phyloP scores from a whole-genome alignment of 1,140 invertebrate genomes.

The Microplitis demolitor region DNA sequence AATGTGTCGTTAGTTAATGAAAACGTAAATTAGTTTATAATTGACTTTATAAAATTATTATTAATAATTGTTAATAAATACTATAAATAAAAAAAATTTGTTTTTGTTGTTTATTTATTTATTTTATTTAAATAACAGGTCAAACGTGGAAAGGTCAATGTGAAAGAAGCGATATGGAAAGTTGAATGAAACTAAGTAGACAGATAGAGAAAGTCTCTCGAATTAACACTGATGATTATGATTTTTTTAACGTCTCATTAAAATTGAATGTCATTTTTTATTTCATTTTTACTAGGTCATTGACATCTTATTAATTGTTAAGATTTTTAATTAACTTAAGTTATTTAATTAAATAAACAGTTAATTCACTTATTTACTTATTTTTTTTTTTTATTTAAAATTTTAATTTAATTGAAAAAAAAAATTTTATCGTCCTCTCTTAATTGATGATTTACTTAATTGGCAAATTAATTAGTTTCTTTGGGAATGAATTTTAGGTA shows the following conservation, averaged over 20 bases:
- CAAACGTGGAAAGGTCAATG: constrained; percentile 2
- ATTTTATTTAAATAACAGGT: neutral
- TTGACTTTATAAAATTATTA: neutral
- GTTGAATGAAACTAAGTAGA: constrained; percentile 5
- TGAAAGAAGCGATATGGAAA: neutral
- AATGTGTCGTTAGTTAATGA: too few species aligned
- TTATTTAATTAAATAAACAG: neutral
- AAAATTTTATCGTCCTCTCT: too few species aligned
- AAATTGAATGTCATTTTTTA: neutral
- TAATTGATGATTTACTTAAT: too few species aligned
- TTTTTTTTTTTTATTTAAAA: neutral
- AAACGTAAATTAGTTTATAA: too few species aligned
- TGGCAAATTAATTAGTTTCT: too few species aligned
- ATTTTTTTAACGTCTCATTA: neutral
- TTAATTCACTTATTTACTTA: too few species aligned
- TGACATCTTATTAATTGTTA: constrained; percentile 7
- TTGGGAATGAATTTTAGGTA: too few species aligned
- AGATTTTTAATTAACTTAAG: constrained; percentile 13
- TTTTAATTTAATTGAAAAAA: neutral
- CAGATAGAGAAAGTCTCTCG: constrained; percentile 15
- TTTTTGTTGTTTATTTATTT: neutral
- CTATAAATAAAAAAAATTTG: neutral
- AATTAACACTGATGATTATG: neutral
- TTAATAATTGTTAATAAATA: neutral
- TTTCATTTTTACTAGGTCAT: constrained; percentile 15